Conservation (phyloP, 2,888 invertebrate species). For the Drosophila pullipes region DNA sequence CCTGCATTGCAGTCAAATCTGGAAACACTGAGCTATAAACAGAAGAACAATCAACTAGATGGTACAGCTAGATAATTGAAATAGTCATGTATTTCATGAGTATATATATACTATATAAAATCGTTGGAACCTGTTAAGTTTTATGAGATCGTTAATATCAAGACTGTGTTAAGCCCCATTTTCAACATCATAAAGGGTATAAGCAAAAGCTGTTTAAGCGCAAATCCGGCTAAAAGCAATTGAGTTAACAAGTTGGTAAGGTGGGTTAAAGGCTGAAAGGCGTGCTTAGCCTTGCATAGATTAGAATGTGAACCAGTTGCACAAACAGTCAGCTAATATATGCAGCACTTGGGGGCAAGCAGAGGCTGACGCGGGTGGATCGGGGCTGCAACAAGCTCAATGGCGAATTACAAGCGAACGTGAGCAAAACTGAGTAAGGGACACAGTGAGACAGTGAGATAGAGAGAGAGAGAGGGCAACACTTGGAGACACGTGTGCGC, state of each 20-base stretch:
- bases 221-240: slow-evolving; percentile 43
- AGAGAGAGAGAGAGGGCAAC: slow-evolving; percentile 6
- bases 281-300: slow-evolving; percentile 66
- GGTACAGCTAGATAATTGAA: too few species aligned
- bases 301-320: slow-evolving; percentile 73
- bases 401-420: slow-evolving; percentile 68
- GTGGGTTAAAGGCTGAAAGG: slow-evolving; percentile 14
- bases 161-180: neutral
- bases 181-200: neutral
- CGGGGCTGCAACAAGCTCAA: slow-evolving; percentile 6
- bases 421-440: slow-evolving; percentile 40
- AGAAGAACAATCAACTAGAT: too few species aligned
- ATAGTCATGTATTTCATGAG: too few species aligned
- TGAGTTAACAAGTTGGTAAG: slow-evolving; percentile 51
- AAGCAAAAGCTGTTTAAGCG: slow-evolving; percentile 22
- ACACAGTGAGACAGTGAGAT: slow-evolving; percentile 7
- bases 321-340: slow-evolving; percentile 36
- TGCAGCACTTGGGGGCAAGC: slow-evolving; percentile 20
- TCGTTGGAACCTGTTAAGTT: neutral
- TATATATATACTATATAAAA: neutral
- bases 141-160: neutral
- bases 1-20: too few species aligned
- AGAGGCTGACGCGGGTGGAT: neutral
- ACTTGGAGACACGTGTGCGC: slow-evolving; percentile 59
- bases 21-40: too few species aligned